Base-by-base conservation (phyloP, 2,888 invertebrate genomes). In the Dione juno region DNA sequence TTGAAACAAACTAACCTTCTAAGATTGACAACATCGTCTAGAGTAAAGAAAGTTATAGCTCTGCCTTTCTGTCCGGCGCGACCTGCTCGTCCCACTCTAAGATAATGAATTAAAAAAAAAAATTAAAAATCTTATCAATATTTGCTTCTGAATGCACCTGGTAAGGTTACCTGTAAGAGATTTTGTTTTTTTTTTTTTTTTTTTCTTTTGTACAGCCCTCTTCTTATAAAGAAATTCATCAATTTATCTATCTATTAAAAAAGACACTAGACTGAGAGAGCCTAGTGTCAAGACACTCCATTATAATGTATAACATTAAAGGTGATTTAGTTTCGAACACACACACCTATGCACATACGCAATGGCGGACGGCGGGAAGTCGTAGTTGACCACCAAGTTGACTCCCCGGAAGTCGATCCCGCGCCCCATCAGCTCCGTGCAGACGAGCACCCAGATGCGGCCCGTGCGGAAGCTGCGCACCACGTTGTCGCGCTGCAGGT, bases 391-490 rank as follows among this genome's bases (percentile, higher is more conserved):
- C 41, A 99, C 99, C 40, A 99, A 94, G 93, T 98, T 98, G 59
- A 99, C 98, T 0, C 98, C 98, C 81, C 97, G 97, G 88, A 99
- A 98, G 92, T 99, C 99, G 75, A 99, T 97, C 76, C 99, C 99
- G 76, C 99, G 95, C 0, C 98, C 97, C 97, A 99, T 97, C 76
- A 99, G 94, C 88, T 99, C 99, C 0, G 99, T 99, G 88, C 99
- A 99, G 77, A 99, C 97, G 67, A 99, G 93, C 67, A 99, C 96
- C 98, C 98, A 99, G 78, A 98, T 97, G 86, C 96, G 96, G 0
- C 99, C 99, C 83, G 96, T 95, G 57, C 99, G 96, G 90, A 99
- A 99, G 75, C 96, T 95, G 76, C 96, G 95, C 13, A 99, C 97
- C 16, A 97, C 97, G 85, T 97, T 97, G 85, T 99, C 99, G 66